A percentile compares a stretch with the other conserved stretches of the same genome.
phyloP scores from a whole-genome alignment of 2,113 vertebrate genomes.

The Ctenodactylus gundi region DNA sequence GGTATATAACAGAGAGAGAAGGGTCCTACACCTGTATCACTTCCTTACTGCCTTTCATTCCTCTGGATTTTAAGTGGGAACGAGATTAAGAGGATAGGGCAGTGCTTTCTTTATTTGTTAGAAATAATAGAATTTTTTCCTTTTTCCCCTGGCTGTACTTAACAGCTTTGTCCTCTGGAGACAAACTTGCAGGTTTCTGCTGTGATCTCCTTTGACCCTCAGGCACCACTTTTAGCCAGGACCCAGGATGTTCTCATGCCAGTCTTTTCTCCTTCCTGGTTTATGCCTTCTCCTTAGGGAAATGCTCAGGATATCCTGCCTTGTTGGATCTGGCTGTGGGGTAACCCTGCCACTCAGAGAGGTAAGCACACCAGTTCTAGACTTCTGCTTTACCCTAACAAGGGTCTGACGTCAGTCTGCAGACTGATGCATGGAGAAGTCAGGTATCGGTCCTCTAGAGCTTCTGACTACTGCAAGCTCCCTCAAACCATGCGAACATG shows the following conservation, averaged over 20 bases:
- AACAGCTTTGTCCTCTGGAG: neutral
- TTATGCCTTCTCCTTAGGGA: neutral
- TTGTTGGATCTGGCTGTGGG: neutral
- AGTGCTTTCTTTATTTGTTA: neutral
- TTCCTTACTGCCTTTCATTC: neutral
- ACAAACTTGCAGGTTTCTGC: neutral
- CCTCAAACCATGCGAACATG: neutral
- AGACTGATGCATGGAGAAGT: neutral
- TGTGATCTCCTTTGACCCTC: neutral
- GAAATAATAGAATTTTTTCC: neutral
- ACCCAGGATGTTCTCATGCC: neutral
- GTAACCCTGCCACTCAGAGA: neutral
- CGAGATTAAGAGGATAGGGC: neutral
- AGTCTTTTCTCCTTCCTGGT: neutral
- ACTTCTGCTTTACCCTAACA: neutral
- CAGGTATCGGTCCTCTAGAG: neutral
- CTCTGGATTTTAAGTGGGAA: neutral
- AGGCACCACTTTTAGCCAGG: neutral
- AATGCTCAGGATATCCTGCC: neutral
- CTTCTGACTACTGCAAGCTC: neutral
- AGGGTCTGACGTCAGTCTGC: neutral
- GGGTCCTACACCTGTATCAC: neutral
- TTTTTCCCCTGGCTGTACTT: neutral
- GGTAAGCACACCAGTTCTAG: neutral
- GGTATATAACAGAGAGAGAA: neutral